Conservation (phyloP, 2,888 invertebrate genomes). For the Dolichomitus sp. region DNA sequence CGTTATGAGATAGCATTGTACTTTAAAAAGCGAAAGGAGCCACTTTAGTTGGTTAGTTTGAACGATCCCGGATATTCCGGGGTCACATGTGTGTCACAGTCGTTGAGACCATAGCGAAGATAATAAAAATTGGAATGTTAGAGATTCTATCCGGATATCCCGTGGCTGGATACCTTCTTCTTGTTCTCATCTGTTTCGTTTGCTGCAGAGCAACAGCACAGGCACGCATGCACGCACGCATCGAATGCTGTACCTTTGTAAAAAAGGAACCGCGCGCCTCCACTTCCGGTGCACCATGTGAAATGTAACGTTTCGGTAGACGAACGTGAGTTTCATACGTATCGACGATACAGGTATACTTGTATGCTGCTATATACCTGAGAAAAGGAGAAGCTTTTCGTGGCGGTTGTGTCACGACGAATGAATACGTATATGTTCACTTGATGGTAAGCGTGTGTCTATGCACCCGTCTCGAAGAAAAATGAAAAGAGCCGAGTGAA, state of each 20-base stretch:
- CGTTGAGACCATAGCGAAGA: slow-evolving; percentile 46
- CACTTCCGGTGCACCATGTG: slow-evolving; percentile 68
- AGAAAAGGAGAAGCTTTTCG: slow-evolving; percentile 39
- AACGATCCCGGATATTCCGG: slow-evolving; percentile 13
- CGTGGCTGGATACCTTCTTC: slow-evolving; percentile 26
- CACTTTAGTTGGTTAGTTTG: not conserved
- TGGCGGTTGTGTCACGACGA: slow-evolving; percentile 65
- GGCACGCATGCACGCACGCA: slow-evolving; percentile 48
- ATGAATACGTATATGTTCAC: slow-evolving; percentile 26
- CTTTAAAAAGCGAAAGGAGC: not conserved
- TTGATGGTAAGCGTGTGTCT: slow-evolving; percentile 18
- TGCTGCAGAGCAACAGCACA: slow-evolving; percentile 37
- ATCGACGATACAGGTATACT: slow-evolving; percentile 54
- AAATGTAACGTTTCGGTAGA: slow-evolving; percentile 66
- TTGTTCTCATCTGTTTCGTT: not conserved
- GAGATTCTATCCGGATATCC: slow-evolving; percentile 57
- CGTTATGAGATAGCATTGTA: not conserved
- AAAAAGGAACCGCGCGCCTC: slow-evolving; percentile 50
- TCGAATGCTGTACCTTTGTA: slow-evolving; percentile 25
- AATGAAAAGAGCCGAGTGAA: slow-evolving; percentile 81
- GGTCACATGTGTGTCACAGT: slow-evolving; percentile 72
- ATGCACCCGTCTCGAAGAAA: slow-evolving; percentile 71
- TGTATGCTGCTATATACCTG: slow-evolving; percentile 52
- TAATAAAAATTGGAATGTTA: slow-evolving; percentile 28
- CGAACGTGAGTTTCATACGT: slow-evolving; percentile 64